Conservation (phyloP, 2,797 vertebrate species). For the Neosalanx taihuensis region DNA sequence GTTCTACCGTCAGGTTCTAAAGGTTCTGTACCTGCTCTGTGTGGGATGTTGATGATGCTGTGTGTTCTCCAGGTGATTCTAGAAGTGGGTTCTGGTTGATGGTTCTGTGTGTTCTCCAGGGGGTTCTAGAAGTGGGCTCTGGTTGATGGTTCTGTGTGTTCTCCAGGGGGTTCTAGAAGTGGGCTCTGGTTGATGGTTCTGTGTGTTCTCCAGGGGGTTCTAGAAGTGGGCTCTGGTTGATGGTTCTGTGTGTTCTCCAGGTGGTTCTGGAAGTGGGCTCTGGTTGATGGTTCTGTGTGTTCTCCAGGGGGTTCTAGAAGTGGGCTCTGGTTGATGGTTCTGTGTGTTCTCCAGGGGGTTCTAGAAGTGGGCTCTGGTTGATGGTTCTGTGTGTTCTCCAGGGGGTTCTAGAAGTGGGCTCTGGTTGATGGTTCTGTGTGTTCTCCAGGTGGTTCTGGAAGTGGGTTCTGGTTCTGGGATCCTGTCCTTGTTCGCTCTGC, state of each 20-base stretch:
- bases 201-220: constrained; percentile 73
- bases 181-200: constrained; percentile 71
- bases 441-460: constrained; percentile 79
- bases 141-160: constrained; percentile 56
- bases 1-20: neutral
- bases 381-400: constrained; percentile 37
- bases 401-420: constrained; percentile 84
- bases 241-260: constrained; percentile 50
- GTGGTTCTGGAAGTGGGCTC: constrained; percentile 84
- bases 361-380: constrained; percentile 83
- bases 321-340: constrained; percentile 74
- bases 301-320: constrained; percentile 80
- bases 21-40: neutral
- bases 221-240: constrained; percentile 83
- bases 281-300: constrained; percentile 56
- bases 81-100: constrained; percentile 81
- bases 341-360: constrained; percentile 72
- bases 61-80: constrained; percentile 76
- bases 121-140: constrained; percentile 82
- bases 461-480: constrained; percentile 86
- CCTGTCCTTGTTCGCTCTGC: constrained; percentile 82
- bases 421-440: constrained; percentile 42
- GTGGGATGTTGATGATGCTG: neutral
- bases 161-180: constrained; percentile 82
- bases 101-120: constrained; percentile 57